Base-by-base conservation (phyloP, 2,113 vertebrate species). In the Mus spicilegus region DNA sequence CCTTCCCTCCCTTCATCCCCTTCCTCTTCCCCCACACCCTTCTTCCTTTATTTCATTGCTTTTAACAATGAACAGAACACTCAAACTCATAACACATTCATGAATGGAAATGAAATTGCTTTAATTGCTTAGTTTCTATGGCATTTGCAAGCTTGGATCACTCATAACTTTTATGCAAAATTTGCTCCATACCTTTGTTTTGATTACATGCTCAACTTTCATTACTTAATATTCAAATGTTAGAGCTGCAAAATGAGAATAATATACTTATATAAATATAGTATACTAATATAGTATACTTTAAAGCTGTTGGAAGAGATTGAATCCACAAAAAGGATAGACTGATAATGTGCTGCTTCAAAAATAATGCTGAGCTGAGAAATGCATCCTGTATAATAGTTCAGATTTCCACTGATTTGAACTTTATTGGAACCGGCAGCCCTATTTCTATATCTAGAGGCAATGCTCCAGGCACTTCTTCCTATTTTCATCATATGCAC, bases 361-460 rank as follows among this genome's bases (percentile, higher is more conserved):
- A 69, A 93, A 94, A 89, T 75, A 92, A 72, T 95, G 80, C 67
- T 92, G 70, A 93, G n/a, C 51, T 93, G 12, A 80, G 49, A 90
- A 95, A 90, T 72, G 17, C 70, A 56, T 82, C 67, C 39, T 42
- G 19, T 49, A 58, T n/a, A 58, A 9, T 95, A 85, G 76, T 91
- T 97, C 89, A 72, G n/a, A 95, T 90, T 96, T 96, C 4, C 19
- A 46, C 80, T 88, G 87, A 67, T 88, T 80, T 95, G 90, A 95
- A 61, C 56, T 95, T 67, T 90, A 81, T 49, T 20, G 11, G 49
- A 86, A 85, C 87, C 61, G 70, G 58, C 80, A 96, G 76, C 5
- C 9, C 20, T 90, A 69, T 88, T 93, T 95, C 92, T 95, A 91
- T 95, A 97, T 88, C 85, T 24, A 85, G 63, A 95, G 80, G 76